A percentile compares a stretch with the other conserved stretches of the same genome.
phyloP scores from a whole-genome alignment of 2,888 invertebrate species.

The Neria commutata region DNA sequence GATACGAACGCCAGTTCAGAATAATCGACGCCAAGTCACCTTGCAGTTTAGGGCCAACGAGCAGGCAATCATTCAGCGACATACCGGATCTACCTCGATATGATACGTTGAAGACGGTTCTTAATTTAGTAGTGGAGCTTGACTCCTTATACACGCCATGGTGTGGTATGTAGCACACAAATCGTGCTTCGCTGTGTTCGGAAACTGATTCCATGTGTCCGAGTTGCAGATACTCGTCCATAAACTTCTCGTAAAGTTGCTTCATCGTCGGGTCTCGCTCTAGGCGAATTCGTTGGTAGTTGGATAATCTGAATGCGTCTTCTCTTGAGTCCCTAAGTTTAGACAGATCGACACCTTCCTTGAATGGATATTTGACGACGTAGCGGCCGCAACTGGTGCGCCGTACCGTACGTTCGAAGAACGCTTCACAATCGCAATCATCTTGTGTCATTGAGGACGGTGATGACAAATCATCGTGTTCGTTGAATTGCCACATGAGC shows the following conservation, averaged over 20 bases:
- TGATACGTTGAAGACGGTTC: slow-evolving; percentile 9
- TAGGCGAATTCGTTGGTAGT: slow-evolving; percentile 4
- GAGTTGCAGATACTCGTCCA: slow-evolving; percentile 11
- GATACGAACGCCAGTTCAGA: slow-evolving; percentile 14
- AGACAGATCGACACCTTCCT: neutral
- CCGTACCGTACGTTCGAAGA: slow-evolving; percentile 10
- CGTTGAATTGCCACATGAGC: no score
- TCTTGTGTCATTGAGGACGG: slow-evolving; percentile 13
- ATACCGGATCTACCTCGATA: slow-evolving; percentile 4
- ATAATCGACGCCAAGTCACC: slow-evolving; percentile 10
- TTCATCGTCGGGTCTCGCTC: slow-evolving; percentile 11
- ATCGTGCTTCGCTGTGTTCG: neutral
- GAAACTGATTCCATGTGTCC: slow-evolving; percentile 10
- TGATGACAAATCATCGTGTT: slow-evolving; percentile 15
- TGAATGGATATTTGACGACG: slow-evolving; percentile 15
- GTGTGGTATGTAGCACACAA: slow-evolving; percentile 12
- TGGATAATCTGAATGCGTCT: slow-evolving; percentile 9
- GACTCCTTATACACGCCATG: slow-evolving; percentile 14
- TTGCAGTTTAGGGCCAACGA: slow-evolving; percentile 18
- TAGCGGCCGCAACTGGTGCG: slow-evolving; percentile 13
- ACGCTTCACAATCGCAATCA: slow-evolving; percentile 12
- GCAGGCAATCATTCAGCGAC: slow-evolving; percentile 15
- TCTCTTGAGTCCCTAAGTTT: neutral
- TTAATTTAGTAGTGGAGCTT: slow-evolving; percentile 16
- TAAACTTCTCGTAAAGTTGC: slow-evolving; percentile 15